These are phyloP conservation scores for Poeciliopsis retropinna DNA, from an alignment of 2,113 vertebrate species.

Conservation along the genomic window DNA sequence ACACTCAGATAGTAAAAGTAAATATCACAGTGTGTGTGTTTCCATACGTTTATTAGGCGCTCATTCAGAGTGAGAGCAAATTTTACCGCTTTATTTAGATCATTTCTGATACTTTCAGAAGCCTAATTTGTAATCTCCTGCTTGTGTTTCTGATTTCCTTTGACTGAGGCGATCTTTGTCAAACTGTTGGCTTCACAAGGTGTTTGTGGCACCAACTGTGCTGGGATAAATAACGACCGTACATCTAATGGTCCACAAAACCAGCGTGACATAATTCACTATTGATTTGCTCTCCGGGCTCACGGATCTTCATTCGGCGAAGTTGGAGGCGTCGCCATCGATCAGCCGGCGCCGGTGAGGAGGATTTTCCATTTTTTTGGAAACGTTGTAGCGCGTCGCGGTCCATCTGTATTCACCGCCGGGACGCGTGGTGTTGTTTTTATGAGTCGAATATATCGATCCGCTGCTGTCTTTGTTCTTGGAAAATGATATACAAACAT, in stretches of 20 bases:
- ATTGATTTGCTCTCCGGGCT: slow-evolving; percentile 71
- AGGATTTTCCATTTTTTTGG: slow-evolving; percentile 64
- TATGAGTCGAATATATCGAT: slow-evolving; percentile 60
- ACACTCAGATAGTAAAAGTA: slow-evolving; percentile 9
- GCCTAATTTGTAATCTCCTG: background rate
- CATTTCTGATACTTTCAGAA: background rate
- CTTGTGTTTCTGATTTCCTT: slow-evolving; percentile 7
- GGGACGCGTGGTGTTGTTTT: slow-evolving; percentile 57
- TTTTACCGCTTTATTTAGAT: background rate
- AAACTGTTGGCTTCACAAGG: background rate
- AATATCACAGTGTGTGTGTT: slow-evolving; percentile 14
- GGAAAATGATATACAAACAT: slow-evolving; percentile 28
- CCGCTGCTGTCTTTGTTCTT: slow-evolving; percentile 18
- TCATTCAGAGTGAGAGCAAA: background rate
- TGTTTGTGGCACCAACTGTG: slow-evolving; percentile 4
- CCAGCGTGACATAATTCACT: slow-evolving; percentile 79
- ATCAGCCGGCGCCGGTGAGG: slow-evolving; percentile 55
- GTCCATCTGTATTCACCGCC: slow-evolving; percentile 41
- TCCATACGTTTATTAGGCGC: slow-evolving; percentile 25
- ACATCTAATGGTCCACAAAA: slow-evolving; percentile 69
- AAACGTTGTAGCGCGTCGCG: slow-evolving; percentile 28
- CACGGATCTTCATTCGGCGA: slow-evolving; percentile 67
- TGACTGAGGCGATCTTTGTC: background rate
- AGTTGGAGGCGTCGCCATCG: slow-evolving; percentile 64
- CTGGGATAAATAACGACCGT: slow-evolving; percentile 63